Evolutionary conservation across 2,797 vertebrate species (phyloP).

Genomic region (Halcyon chelicuti): DNA sequence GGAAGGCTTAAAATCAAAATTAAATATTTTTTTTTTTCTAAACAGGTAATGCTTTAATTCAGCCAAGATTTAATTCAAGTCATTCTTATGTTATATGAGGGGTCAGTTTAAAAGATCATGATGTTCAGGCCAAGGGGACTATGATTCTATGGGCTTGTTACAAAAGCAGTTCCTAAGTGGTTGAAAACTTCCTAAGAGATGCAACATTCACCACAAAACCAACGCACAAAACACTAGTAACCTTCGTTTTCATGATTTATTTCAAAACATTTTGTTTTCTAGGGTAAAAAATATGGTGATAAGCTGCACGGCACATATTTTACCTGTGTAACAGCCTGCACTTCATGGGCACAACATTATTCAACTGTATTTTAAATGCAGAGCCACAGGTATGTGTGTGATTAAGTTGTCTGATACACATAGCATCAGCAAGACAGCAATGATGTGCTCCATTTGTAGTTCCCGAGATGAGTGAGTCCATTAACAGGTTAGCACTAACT

Average conservation of each 20-base stretch:
- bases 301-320: background rate
- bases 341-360: background rate
- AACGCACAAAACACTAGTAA: background rate
- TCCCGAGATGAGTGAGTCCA: conserved; percentile 28
- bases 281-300: background rate
- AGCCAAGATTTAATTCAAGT: background rate
- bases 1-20: background rate
- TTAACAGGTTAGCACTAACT: conserved; percentile 43
- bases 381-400: background rate
- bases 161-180: background rate
- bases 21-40: background rate
- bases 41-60: background rate
- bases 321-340: background rate
- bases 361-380: background rate
- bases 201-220: background rate
- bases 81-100: background rate
- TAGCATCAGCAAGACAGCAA: background rate
- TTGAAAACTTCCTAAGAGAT: background rate
- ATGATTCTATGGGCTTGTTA: background rate
- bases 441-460: conserved; percentile 21
- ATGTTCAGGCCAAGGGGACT: background rate
- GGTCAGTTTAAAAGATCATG: background rate
- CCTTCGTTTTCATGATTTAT: background rate
- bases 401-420: conserved; percentile 16
- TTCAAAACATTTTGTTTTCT: background rate